Evolutionary conservation across 2,797 vertebrate species (phyloP), one percentile per base, ranked within the genome.

Genomic region (Lemur catta): DNA sequence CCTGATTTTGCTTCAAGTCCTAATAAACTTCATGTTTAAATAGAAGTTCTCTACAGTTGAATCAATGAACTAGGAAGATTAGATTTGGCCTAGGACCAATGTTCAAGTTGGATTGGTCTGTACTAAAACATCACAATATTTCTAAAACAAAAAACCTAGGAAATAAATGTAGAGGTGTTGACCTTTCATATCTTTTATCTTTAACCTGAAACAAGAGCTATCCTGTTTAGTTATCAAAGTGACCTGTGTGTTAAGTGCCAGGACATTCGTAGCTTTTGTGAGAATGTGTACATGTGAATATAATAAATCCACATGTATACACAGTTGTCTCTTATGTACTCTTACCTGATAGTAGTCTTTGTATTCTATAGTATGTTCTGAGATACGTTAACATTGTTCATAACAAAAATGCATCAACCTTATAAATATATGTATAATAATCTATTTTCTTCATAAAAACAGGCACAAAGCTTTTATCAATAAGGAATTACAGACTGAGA

Each of bases 11-110:
- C 98, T 99, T 95, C 99, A 99, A 98, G 99, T 99, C 98, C 91
- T 99, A 97, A 99, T 99, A 98, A 99, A 99, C 98, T 99, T 99
- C 95, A 97, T 99, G 97, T 99, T 99, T 98, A 99, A 99, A 98
- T 99, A 99, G 98, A 97, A 97, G 96, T 93, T 93, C 48, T 97
- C 91, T 98, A 97, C 93, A 97, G 91, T 97, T 97, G 97, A 98
- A 90, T 98, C 97, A 97, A 9, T 94, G 97, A 98, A 97, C 96
- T 98, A 93, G 89, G 98, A 98, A 88, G 57, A 98, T 98, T 7
- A 4, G 93, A 95, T 97, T 97, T 95, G 97, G 96, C 97, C 95
- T 97, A 98, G 98, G 98, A 98, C 98, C 98, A 98, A 67, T 96
- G 97, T 98, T 98, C 95, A 97, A 93, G 95, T 38, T 97, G 87